Evolutionary conservation across 2,888 invertebrate species (phyloP).

Genomic region (Rosalia funebris): DNA sequence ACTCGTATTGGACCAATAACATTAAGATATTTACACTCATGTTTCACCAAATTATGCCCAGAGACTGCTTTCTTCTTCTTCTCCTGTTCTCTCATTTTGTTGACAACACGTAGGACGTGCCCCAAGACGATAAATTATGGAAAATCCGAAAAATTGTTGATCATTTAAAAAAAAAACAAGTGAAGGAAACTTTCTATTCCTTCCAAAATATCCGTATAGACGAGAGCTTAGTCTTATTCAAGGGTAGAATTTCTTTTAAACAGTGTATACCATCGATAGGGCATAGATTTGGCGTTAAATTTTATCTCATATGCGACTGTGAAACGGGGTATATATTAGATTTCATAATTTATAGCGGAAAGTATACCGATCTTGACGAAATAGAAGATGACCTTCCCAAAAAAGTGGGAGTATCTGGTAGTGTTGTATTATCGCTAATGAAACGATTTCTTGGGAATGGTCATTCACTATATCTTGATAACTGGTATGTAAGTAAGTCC

Average conservation of each 20-base stretch:
- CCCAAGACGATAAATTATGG: no score
- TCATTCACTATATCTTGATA: slow-evolving; percentile 33
- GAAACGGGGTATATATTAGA: slow-evolving; percentile 45
- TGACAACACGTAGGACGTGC: no score
- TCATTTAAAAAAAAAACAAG: no score
- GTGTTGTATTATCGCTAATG: slow-evolving; percentile 29
- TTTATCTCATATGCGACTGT: slow-evolving; percentile 32
- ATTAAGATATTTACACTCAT: no score
- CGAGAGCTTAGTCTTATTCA: slow-evolving; percentile 36
- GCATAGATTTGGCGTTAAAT: slow-evolving; percentile 37
- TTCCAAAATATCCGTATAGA: slow-evolving; percentile 31
- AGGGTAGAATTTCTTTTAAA: slow-evolving; percentile 36
- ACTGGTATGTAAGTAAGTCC: slow-evolving; percentile 34
- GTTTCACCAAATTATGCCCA: no score
- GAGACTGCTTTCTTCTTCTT: no score
- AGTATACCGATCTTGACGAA: background rate
- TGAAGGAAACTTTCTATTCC: no score
- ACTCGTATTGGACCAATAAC: no score
- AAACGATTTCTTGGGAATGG: slow-evolving; percentile 29
- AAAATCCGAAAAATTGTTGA: no score
- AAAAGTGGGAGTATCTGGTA: slow-evolving; percentile 29
- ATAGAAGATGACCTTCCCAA: no score
- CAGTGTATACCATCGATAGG: slow-evolving; percentile 40
- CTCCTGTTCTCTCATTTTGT: no score
- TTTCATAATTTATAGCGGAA: slow-evolving; percentile 42